Conservation (phyloP, 2,888 invertebrate genomes). For the Eulithis testata region DNA sequence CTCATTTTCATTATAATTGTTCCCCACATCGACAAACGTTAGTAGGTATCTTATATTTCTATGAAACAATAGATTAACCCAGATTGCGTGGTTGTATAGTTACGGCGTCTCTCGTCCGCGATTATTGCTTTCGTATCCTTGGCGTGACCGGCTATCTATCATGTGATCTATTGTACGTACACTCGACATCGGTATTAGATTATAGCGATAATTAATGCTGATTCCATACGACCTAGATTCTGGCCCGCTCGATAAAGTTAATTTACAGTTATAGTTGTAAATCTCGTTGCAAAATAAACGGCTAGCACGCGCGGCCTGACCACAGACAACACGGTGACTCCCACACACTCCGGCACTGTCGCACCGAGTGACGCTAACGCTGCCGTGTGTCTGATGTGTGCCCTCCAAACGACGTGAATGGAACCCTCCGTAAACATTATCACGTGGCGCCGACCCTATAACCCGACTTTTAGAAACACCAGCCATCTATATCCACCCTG, state of each 20-base stretch:
- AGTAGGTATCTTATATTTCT: constrained; percentile 51
- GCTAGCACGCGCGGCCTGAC: constrained; percentile 77
- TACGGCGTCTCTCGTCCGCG: constrained; percentile 61
- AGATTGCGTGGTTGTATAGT: constrained; percentile 64
- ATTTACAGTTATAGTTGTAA: constrained; percentile 84
- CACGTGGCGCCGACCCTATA: constrained; percentile 62
- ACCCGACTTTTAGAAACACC: constrained; percentile 53
- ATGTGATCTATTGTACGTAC: constrained; percentile 83
- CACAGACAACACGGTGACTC: constrained; percentile 76
- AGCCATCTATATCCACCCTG: constrained; percentile 40
- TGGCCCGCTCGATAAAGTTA: constrained; percentile 81
- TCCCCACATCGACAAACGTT: constrained; percentile 71
- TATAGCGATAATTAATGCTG: constrained; percentile 84
- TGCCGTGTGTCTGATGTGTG: constrained; percentile 44
- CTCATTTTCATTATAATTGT: constrained; percentile 78
- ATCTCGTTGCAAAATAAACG: constrained; percentile 83
- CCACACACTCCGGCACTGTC: constrained; percentile 58
- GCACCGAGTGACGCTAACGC: constrained; percentile 46
- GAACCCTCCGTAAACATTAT: constrained; percentile 64
- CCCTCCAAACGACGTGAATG: constrained; percentile 60
- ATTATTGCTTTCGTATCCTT: constrained; percentile 78
- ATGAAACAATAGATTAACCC: constrained; percentile 80
- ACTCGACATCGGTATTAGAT: constrained; percentile 81
- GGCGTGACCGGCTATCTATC: constrained; percentile 79
- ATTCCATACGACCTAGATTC: constrained; percentile 84